phyloP scores from a whole-genome alignment of 2,113 vertebrate species.

The Poecilia latipinna region DNA sequence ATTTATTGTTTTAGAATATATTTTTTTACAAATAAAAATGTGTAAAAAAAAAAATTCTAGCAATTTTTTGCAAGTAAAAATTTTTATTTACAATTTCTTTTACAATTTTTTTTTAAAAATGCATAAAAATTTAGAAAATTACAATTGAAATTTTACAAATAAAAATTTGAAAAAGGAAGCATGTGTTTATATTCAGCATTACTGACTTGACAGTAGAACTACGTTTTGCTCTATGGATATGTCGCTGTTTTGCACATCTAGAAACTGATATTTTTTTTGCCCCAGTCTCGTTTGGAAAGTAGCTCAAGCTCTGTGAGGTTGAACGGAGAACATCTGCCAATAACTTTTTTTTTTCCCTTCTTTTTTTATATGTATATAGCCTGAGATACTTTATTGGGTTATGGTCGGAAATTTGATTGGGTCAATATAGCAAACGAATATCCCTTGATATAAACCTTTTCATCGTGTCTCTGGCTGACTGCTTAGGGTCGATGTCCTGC shows the following conservation, averaged over 20 bases:
- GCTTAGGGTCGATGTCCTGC: not conserved
- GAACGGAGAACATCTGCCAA: not conserved
- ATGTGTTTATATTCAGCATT: not conserved
- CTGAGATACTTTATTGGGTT: not conserved
- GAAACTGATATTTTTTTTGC: not conserved
- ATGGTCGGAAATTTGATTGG: not conserved
- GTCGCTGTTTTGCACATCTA: not conserved
- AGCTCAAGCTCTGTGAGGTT: not conserved
- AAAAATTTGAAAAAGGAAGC: not conserved
- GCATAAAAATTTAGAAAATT: too few relatives aligned
- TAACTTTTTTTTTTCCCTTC: not conserved
- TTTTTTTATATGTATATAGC: not conserved
- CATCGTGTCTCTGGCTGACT: not conserved
- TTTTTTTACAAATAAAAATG: too few relatives aligned
- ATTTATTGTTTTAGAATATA: too few relatives aligned
- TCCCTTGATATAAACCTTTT: not conserved
- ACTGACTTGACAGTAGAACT: not conserved
- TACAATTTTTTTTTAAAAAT: too few relatives aligned
- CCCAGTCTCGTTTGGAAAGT: not conserved
- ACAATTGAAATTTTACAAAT: not conserved
- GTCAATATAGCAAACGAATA: not conserved
- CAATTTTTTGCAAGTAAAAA: too few relatives aligned
- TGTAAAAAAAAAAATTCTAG: too few relatives aligned
- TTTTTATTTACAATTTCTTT: too few relatives aligned
- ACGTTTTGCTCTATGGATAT: not conserved